phyloP scores from a whole-genome alignment of 1,140 invertebrate species.

The Trichoplusia ni region DNA sequence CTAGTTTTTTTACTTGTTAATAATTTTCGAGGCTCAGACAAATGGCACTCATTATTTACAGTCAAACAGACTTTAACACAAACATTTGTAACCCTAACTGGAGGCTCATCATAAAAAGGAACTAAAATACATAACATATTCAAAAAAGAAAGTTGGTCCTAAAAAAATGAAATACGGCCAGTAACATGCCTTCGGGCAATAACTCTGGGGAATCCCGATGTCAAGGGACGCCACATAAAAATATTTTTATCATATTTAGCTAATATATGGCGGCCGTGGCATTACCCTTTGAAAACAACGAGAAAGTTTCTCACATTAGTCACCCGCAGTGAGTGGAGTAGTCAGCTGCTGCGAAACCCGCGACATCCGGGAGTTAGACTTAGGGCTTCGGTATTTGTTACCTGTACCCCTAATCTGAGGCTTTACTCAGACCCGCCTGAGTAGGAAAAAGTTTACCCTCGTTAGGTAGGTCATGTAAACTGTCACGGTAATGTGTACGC shows the following conservation, averaged over 20 bases:
- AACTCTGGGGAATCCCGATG: conserved; percentile 16
- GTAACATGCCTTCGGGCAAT: conserved; percentile 4
- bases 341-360: too few species aligned
- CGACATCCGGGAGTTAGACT: too few species aligned
- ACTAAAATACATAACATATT: conserved; percentile 5
- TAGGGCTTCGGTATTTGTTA: too few species aligned
- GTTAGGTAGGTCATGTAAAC: too few species aligned
- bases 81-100: too few species aligned
- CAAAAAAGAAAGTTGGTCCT: conserved; percentile 11
- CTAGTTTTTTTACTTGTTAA: neutral
- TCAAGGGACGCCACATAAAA: conserved; percentile 14
- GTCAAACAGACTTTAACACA: too few species aligned
- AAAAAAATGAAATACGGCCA: conserved; percentile 17
- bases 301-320: conserved; percentile 15
- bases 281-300: conserved; percentile 21
- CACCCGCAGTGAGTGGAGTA: neutral
- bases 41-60: too few species aligned
- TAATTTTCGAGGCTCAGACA: neutral
- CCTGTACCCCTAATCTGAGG: too few species aligned
- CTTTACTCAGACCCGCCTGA: too few species aligned
- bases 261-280: conserved; percentile 18
- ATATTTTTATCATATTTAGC: conserved; percentile 19
- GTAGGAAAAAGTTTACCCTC: too few species aligned
- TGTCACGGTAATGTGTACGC: too few species aligned
- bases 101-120: neutral